Evolutionary conservation across 2,113 vertebrate species (phyloP).

Genomic region (Micronisus gabar): DNA sequence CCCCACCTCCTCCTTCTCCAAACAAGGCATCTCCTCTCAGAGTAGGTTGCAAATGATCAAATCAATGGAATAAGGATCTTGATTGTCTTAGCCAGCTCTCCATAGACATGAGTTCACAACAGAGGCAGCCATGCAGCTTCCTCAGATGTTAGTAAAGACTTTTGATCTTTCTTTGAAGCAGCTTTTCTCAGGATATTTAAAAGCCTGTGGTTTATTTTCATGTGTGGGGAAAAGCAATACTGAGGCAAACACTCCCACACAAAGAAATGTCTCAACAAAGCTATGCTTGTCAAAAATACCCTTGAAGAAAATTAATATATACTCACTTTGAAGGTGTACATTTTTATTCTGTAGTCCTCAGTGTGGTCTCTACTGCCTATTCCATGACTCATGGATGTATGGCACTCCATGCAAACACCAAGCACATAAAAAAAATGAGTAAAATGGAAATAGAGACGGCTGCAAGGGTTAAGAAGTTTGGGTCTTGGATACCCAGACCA

Average conservation of each 20-base stretch:
- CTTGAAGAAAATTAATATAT: slow-evolving; percentile 2
- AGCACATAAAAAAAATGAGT: neutral
- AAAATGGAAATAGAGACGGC: neutral
- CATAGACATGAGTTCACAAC: slow-evolving; percentile 52
- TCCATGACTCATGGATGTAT: neutral
- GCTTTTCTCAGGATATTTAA: slow-evolving; percentile 60
- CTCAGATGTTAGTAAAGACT: slow-evolving; percentile 37
- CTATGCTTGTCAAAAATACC: neutral
- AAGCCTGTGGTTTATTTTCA: slow-evolving; percentile 54
- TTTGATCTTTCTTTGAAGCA: slow-evolving; percentile 68
- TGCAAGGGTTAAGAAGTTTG: neutral
- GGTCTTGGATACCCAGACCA: neutral
- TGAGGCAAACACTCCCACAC: slow-evolving; percentile 30
- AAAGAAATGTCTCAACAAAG: slow-evolving; percentile 39
- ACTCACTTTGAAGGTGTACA: neutral
- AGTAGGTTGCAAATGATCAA: neutral
- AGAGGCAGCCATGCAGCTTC: slow-evolving; percentile 34
- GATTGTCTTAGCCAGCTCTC: slow-evolving; percentile 1
- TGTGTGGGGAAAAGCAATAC: neutral
- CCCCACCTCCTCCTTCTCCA: neutral
- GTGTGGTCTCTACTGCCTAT: neutral
- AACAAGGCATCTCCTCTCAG: neutral
- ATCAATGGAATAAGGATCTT: neutral
- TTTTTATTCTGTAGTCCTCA: neutral
- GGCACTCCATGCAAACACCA: neutral